A percentile compares a stretch with the other conserved stretches of the same genome.
These are phyloP conservation scores for Rana temporaria DNA, from an alignment of 2,113 vertebrate genomes.

Conservation along the genomic window DNA sequence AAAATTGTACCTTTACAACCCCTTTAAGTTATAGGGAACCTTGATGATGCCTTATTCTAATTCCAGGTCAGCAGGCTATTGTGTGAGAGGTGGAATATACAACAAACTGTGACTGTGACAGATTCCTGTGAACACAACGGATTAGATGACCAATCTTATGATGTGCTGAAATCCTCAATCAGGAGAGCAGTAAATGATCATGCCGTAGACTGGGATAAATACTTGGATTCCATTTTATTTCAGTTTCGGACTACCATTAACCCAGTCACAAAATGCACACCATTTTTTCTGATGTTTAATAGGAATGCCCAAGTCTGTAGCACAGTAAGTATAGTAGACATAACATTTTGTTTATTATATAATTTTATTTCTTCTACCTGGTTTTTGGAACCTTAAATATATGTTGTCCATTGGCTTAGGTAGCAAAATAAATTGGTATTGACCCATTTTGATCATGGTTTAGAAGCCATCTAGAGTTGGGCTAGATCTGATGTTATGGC, in stretches of 20 bases:
- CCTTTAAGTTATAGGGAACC: too few relatives aligned
- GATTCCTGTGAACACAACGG: slow-evolving; percentile 68
- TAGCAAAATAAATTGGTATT: too few relatives aligned
- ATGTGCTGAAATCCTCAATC: slow-evolving; percentile 78
- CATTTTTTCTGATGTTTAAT: slow-evolving; percentile 87
- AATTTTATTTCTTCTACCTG: neutral
- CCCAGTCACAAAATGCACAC: slow-evolving; percentile 80
- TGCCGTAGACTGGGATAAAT: slow-evolving; percentile 81
- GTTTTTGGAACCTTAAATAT: too few relatives aligned
- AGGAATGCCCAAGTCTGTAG: slow-evolving; percentile 74
- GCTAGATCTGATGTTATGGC: too few relatives aligned
- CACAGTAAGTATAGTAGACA: slow-evolving; percentile 61
- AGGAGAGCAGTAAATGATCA: slow-evolving; percentile 77
- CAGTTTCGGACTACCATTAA: slow-evolving; percentile 81
- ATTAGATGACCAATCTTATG: slow-evolving; percentile 69
- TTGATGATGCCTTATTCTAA: neutral
- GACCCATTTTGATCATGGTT: too few relatives aligned
- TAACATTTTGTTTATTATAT: neutral
- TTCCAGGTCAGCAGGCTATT: slow-evolving; percentile 79
- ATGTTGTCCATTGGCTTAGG: too few relatives aligned
- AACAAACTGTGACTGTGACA: slow-evolving; percentile 74
- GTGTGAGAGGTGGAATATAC: slow-evolving; percentile 78
- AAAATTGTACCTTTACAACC: too few relatives aligned
- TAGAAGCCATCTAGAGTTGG: too few relatives aligned
- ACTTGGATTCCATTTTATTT: slow-evolving; percentile 81